Evolutionary conservation across 2,888 invertebrate species (phyloP), one percentile per base, ranked within the genome.

Genomic region (Neoaliturus tenellus): DNA sequence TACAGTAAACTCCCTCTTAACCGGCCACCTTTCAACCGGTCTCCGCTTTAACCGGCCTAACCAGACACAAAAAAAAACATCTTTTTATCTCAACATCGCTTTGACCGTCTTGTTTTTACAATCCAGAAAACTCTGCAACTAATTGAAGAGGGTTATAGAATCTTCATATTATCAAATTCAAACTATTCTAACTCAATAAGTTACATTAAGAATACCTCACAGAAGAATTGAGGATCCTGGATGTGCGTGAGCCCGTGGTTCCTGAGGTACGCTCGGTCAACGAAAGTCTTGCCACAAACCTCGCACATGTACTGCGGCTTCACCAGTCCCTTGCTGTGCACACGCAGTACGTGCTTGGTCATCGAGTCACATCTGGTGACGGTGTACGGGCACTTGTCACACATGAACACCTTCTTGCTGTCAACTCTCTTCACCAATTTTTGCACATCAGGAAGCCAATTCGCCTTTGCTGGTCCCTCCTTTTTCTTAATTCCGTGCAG

Each of bases 291-390:
- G 20, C 71, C 71, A 17, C 71, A 71, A 1, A 71, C 35, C 14
- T 71, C 71, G 23, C 71, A 71, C 71, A 33, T 31, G 23, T 28
- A 71, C 28, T 71, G 39, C 35, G 71, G 35, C 39, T 17, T 8
- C 20, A 71, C 41, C 23, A 31, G 2, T 0, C 71, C 71, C 23
- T 71, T 35, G 41, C 23, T 71, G 41, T 71, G 71, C 35, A 71
- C 39, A 1, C 71, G 35, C 41, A 71, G 6, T 14, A 71, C 23
- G 23, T 71, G 71, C 41, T 71, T 71, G 8, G 39, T 39, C 71
- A 71, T 71, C 5, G 71, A 71, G 41, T 71, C 71, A 17, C 71
- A 71, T 1, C 71, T 6, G 17, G 39, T 71, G 41, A 71, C 71
- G 5, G 5, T 71, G 71, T 71, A 71, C 20, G 71, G 23, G 20